Evolutionary conservation across 2,888 invertebrate genomes (phyloP).

Genomic region (Orthosia incerta): DNA sequence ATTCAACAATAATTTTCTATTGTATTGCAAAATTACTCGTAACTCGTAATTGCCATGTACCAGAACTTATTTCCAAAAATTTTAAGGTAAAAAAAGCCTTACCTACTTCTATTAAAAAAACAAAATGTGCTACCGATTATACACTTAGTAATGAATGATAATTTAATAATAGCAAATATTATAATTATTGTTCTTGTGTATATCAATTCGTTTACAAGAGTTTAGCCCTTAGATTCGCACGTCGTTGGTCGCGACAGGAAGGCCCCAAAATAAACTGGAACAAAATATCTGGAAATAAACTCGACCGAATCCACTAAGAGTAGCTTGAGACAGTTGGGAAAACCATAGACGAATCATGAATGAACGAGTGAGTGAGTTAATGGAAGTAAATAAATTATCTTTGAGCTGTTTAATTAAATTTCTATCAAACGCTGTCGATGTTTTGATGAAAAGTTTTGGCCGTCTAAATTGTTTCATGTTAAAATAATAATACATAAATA

Average conservation of each 20-base stretch:
- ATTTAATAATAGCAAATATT: not conserved
- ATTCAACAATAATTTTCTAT: slow-evolving; percentile 6
- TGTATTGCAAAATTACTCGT: slow-evolving; percentile 23
- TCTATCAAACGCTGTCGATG: slow-evolving; percentile 6
- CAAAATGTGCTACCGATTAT: not conserved
- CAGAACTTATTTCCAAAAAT: not conserved
- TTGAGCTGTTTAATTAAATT: slow-evolving; percentile 37
- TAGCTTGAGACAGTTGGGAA: slow-evolving; percentile 66
- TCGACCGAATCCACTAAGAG: slow-evolving; percentile 75
- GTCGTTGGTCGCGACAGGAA: slow-evolving; percentile 86
- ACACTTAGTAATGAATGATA: not conserved
- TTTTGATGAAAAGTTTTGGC: not conserved
- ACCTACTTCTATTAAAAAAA: not conserved
- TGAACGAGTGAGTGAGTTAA: slow-evolving; percentile 47
- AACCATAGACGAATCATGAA: slow-evolving; percentile 51
- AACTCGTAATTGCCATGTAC: slow-evolving; percentile 19
- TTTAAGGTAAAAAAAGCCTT: not conserved
- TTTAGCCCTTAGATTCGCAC: slow-evolving; percentile 89
- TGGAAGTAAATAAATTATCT: slow-evolving; percentile 37
- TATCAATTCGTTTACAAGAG: slow-evolving; percentile 49
- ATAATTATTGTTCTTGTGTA: not conserved
- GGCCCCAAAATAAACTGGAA: slow-evolving; percentile 88
- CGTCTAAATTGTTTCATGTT: slow-evolving; percentile 5
- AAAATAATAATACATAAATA: slow-evolving; percentile 7
- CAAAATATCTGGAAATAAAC: slow-evolving; percentile 89